phyloP scores from a whole-genome alignment of 2,797 vertebrate genomes.

The Brotula barbata region DNA sequence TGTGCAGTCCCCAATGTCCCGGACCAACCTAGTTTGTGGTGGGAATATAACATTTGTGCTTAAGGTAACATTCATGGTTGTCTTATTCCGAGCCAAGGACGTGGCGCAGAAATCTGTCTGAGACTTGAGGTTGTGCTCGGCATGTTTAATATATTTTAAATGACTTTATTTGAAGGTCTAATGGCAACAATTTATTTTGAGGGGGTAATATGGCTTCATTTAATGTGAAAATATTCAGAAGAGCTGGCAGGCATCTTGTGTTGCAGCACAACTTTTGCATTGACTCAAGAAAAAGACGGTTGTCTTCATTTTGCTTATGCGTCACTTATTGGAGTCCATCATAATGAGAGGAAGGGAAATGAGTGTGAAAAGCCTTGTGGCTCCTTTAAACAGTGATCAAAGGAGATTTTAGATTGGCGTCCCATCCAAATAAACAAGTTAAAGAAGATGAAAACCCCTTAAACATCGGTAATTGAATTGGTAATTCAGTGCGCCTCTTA shows the following conservation, averaged over 20 bases:
- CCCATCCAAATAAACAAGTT: background rate
- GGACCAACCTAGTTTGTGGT: conserved; percentile 61
- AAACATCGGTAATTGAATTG: background rate
- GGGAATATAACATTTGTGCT: conserved; percentile 58
- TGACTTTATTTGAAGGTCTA: conserved; percentile 64
- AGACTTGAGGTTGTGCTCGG: background rate
- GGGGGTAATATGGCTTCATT: conserved; percentile 54
- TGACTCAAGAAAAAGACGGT: conserved; percentile 29
- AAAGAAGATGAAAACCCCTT: background rate
- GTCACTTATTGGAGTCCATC: conserved; percentile 31
- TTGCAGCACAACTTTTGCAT: conserved; percentile 21
- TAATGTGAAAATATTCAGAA: conserved; percentile 36
- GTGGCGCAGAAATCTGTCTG: conserved; percentile 2
- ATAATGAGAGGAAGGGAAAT: conserved; percentile 37
- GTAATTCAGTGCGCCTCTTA: no score
- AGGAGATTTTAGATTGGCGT: conserved; percentile 29
- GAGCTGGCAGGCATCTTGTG: conserved; percentile 23
- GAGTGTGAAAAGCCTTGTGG: conserved; percentile 13
- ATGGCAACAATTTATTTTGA: conserved; percentile 55
- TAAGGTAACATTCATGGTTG: conserved; percentile 74
- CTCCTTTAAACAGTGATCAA: conserved; percentile 20
- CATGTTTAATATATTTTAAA: conserved; percentile 35
- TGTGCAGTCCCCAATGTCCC: conserved; percentile 54
- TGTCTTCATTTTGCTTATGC: conserved; percentile 35
- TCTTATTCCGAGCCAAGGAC: conserved; percentile 66